Evolutionary conservation across 1,140 invertebrate species (phyloP).

Genomic region (Megalopta genalis): DNA sequence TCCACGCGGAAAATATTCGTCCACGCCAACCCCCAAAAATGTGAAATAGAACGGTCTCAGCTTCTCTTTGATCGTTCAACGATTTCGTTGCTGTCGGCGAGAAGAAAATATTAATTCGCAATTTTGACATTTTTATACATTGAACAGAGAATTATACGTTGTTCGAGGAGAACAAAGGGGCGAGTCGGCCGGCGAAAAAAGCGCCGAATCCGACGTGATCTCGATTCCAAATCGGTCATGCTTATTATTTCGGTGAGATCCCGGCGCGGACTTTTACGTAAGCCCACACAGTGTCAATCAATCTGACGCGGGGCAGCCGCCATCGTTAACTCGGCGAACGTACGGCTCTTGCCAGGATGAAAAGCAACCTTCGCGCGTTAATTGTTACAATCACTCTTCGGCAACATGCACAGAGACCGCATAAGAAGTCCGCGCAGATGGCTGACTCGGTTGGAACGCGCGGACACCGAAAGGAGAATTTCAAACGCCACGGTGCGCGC

Average conservation of each 20-base stretch:
- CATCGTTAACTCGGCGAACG: conserved; percentile 45
- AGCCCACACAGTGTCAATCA: conserved; percentile 36
- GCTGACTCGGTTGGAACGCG: conserved; percentile 22
- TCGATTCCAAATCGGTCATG: conserved; percentile 24
- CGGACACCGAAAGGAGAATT: conserved; percentile 33
- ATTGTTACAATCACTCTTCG: conserved; percentile 56
- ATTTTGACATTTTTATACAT: too few relatives aligned
- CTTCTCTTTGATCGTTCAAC: too few relatives aligned
- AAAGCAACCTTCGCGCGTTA: conserved; percentile 39
- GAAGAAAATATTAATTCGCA: too few relatives aligned
- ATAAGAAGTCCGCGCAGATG: conserved; percentile 31
- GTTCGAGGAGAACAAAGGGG: not conserved
- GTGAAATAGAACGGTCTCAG: too few relatives aligned
- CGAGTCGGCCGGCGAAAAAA: not conserved
- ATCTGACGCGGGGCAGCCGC: conserved; percentile 21
- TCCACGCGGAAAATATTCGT: too few relatives aligned
- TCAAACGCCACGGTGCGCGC: not conserved
- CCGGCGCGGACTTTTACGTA: conserved; percentile 9
- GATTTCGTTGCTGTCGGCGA: too few relatives aligned
- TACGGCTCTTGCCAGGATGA: conserved; percentile 22
- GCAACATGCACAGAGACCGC: conserved; percentile 10
- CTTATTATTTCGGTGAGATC: conserved; percentile 33
- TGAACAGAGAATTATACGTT: too few relatives aligned
- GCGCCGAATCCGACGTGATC: not conserved
- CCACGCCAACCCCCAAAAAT: too few relatives aligned